Conservation (phyloP, 2,888 invertebrate genomes). For the Lymantria monacha region DNA sequence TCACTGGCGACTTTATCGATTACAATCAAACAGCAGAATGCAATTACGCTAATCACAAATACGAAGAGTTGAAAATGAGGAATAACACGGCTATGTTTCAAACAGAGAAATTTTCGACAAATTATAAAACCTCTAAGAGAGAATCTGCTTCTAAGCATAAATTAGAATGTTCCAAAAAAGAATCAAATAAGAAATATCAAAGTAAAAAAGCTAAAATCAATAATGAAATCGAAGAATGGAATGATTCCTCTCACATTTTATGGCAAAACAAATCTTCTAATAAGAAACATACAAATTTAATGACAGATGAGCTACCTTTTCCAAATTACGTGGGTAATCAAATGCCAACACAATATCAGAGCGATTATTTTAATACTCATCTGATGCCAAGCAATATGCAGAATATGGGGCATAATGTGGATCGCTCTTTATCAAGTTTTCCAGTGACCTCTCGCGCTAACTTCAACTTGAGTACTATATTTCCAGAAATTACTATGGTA, state of each 20-base stretch:
- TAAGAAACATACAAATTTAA: slow-evolving; percentile 62
- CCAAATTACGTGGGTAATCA: slow-evolving; percentile 72
- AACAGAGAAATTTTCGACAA: slow-evolving; percentile 58
- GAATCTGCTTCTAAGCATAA: slow-evolving; percentile 73
- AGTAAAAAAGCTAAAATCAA: slow-evolving; percentile 64
- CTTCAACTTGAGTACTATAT: slow-evolving; percentile 91
- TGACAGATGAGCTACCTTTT: slow-evolving; percentile 65
- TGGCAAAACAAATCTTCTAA: slow-evolving; percentile 68
- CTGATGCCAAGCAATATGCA: slow-evolving; percentile 68
- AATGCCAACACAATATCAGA: slow-evolving; percentile 68
- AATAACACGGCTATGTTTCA: slow-evolving; percentile 57
- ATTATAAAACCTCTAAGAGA: slow-evolving; percentile 63
- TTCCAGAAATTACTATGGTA: slow-evolving; percentile 90
- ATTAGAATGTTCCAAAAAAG: slow-evolving; percentile 75
- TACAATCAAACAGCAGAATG: slow-evolving; percentile 71
- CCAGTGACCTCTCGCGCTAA: slow-evolving; percentile 83
- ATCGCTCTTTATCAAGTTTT: slow-evolving; percentile 60
- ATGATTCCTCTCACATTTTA: slow-evolving; percentile 56
- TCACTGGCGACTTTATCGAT: slow-evolving; percentile 69
- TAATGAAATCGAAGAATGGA: slow-evolving; percentile 70
- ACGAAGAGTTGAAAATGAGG: slow-evolving; percentile 71
- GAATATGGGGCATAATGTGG: slow-evolving; percentile 57
- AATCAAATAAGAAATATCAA: slow-evolving; percentile 69
- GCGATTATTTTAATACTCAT: slow-evolving; percentile 71
- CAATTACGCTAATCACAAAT: slow-evolving; percentile 70